Evolutionary conservation across 2,113 vertebrate species (phyloP).

Genomic region (zebrafish (Danio rerio)): DNA sequence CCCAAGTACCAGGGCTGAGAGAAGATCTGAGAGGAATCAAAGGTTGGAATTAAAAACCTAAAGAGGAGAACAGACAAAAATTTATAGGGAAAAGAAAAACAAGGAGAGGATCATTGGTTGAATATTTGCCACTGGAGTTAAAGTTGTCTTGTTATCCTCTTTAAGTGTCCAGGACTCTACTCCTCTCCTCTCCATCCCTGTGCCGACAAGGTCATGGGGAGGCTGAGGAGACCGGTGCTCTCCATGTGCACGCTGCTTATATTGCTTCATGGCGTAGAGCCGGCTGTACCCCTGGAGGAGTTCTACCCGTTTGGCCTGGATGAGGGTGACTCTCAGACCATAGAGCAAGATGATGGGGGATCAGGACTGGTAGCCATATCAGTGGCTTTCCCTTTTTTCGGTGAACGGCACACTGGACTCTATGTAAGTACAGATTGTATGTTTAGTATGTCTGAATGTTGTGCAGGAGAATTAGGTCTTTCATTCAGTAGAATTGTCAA

Average conservation of each 20-base stretch:
- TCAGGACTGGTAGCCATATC: constrained; percentile 89
- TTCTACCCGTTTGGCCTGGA: constrained; percentile 91
- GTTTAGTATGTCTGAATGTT: constrained; percentile 32
- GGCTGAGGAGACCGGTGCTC: constrained; percentile 70
- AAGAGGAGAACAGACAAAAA: neutral
- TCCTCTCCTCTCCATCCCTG: constrained; percentile 56
- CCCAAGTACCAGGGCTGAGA: constrained; percentile 66
- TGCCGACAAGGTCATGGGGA: constrained; percentile 75
- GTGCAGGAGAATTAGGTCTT: constrained; percentile 44
- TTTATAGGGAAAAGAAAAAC: constrained; percentile 52
- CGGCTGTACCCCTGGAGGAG: constrained; percentile 84
- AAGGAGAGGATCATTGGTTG: constrained; percentile 43
- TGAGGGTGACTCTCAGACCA: constrained; percentile 80
- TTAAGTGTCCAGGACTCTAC: neutral
- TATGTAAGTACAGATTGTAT: constrained; percentile 86
- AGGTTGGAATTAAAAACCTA: constrained; percentile 49
- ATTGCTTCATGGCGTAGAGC: constrained; percentile 65
- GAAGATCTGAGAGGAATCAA: constrained; percentile 50
- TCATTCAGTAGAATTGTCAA: constrained; percentile 55
- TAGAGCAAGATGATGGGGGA: constrained; percentile 93
- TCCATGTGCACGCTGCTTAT: constrained; percentile 71
- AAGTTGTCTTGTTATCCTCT: constrained; percentile 59
- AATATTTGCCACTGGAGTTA: constrained; percentile 37
- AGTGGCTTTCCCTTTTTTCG: constrained; percentile 92
- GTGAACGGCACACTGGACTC: constrained; percentile 89